A percentile compares a stretch with the other conserved stretches of the same genome.
Conservation (phyloP, 92 coral and sea anemone species). For the Epizoanthus scotinus region DNA sequence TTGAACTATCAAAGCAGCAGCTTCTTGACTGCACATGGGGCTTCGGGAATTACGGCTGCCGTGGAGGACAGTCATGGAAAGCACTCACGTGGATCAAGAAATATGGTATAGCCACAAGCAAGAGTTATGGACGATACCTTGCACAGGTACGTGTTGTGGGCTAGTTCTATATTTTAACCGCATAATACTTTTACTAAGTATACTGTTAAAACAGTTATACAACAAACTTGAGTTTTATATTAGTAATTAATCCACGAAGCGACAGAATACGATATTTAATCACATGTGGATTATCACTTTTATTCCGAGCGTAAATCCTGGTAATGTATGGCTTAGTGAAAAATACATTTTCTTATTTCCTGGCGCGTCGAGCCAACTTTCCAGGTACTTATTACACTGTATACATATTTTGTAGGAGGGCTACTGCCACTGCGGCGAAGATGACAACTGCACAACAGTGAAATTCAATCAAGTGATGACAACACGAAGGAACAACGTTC, state of each 20-base stretch:
- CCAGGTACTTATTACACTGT: no score
- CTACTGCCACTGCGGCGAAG: slow-evolving; percentile 81
- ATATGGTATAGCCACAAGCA: slow-evolving; percentile 81
- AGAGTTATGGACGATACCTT: slow-evolving; percentile 87
- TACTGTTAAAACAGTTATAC: no score
- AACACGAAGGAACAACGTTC: slow-evolving; percentile 60
- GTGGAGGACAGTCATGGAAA: slow-evolving; percentile 89
- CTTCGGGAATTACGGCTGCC: slow-evolving; percentile 89
- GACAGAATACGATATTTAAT: no score
- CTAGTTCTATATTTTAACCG: background rate
- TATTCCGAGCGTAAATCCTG: no score
- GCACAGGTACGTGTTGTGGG: slow-evolving; percentile 58
- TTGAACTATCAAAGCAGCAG: slow-evolving; percentile 82
- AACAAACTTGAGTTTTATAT: no score
- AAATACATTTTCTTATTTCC: no score
- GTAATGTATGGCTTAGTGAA: no score
- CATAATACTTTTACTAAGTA: no score
- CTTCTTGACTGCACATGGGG: slow-evolving; percentile 91
- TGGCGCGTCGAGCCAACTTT: no score
- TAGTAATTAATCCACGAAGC: no score
- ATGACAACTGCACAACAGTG: slow-evolving; percentile 75
- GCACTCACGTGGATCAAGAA: slow-evolving; percentile 83
- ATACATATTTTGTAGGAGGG: slow-evolving; percentile 67
- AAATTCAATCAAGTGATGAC: slow-evolving; percentile 70
- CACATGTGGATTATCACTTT: no score